Percentiles rank a stretch among this genome's conserved stretches.
phyloP scores from a whole-genome alignment of 2,888 invertebrate genomes.

The Eristalinus sepulchralis region DNA sequence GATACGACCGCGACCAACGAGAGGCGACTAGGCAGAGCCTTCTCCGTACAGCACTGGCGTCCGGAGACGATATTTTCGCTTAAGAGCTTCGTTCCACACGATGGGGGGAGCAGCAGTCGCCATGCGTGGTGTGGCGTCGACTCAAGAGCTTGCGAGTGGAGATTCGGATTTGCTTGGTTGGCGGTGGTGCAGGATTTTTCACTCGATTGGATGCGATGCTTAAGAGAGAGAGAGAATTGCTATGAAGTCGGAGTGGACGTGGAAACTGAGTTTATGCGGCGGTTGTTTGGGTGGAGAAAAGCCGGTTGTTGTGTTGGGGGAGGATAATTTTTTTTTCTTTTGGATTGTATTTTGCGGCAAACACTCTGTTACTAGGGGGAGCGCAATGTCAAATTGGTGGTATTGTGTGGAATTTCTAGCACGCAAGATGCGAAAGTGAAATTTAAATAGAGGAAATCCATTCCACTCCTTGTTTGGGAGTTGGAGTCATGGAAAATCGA shows the following conservation, averaged over 20 bases:
- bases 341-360: too few species aligned
- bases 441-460: too few species aligned
- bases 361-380: too few species aligned
- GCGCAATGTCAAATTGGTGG: too few species aligned
- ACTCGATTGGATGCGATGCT: background rate
- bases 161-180: background rate
- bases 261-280: background rate
- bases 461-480: too few species aligned
- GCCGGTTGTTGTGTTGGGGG: background rate
- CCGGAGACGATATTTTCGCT: conserved; percentile 24
- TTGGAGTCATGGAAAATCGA: too few species aligned
- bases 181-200: background rate
- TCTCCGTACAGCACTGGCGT: conserved; percentile 44
- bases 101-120: background rate
- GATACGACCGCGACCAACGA: conserved; percentile 39
- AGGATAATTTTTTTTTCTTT: too few species aligned
- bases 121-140: conserved; percentile 29
- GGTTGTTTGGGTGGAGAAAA: background rate
- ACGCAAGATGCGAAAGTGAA: too few species aligned
- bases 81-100: conserved; percentile 53
- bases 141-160: conserved; percentile 35
- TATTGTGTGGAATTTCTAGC: too few species aligned
- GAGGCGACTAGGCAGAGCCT: conserved; percentile 50
- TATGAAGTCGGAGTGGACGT: background rate
- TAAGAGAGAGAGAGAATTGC: background rate